Base-by-base conservation (phyloP, 2,888 invertebrate species). In the Lagria hirta region DNA sequence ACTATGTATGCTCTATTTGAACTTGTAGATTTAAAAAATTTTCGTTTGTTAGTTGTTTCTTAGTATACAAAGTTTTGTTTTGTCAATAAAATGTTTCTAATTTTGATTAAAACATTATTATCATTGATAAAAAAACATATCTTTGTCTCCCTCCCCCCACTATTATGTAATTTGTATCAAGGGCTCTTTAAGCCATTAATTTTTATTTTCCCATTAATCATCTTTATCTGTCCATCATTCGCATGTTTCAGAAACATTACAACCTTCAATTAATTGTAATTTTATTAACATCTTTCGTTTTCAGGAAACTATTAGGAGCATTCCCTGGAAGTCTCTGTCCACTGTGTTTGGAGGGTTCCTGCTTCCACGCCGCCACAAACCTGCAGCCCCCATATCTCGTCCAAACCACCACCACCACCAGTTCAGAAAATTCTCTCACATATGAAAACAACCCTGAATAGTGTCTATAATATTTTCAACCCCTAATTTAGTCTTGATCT, bases 301-400 rank as follows among this genome's bases (percentile, higher is more conserved):
- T 26, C 55, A 70, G 71, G 43, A 71, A 70, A 60, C 43, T 71
- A n/a, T 52, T 71, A 37, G 68, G 69, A 5, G 61, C 64, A 3
- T 65, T 70, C 49, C 67, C 69, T 15, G 58, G 60, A 15, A 60
- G 45, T 28, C 36, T 66, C 18, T 71, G 70, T 50, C 67, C 68
- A 7, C 54, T 69, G 20, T 71, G 70, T 48, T 50, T 63, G 3
- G 70, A 71, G 38, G 61, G 63, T 2, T 65, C 68, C 5, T 71
- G 71, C 48, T 61, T 63, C 26, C 67, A 61, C 30, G 46, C 54
- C 2, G 51, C 58, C 7, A 26, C 54, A 1, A 16, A 51, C 6
- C 12, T 57, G 17, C 55, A 54, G 16, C 51, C 48, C 41, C 36
- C 54, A 15, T 21, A 40, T 17, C 29, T 48, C 30, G 20, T 18